Evolutionary conservation across 1,140 invertebrate species (phyloP), one percentile per base, ranked within the genome.

Genomic region (Ephestia elutella): DNA sequence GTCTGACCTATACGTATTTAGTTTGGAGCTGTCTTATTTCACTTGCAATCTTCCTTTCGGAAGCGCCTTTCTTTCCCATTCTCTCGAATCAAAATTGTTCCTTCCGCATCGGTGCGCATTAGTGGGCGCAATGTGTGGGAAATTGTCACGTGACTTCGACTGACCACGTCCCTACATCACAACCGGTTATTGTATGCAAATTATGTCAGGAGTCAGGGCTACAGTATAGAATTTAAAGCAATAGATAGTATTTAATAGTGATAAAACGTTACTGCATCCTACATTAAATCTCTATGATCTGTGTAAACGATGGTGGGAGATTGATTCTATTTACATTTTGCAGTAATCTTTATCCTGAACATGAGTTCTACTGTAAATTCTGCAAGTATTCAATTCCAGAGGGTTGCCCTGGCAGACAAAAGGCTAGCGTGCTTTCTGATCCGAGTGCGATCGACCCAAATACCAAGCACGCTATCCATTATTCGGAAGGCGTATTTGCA

Each of bases 161-260:
- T 63, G 56, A 62, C 64, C 70, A 78, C 76, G 76, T 79, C 62
- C 62, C 64, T 70, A 66, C 68, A 71, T 78, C 77, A 68, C 69
- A 79, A 71, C 78, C 76, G 79, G 78, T 79, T 79, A 84, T 80
- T 84, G 79, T 84, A 84, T 84, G 81, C 79, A 80, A 84, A 82
- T 73, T 38, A 57, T 59, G 71, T 44, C 69, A 64, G 76, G 73
- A 73, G 9, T 35, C 57, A 59, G 53, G 28, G 30, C 32, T 61
- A 61, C 48, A 17, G 30, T 35, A 59, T 54, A 53, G 30, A 38
- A 49, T 59, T 51, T 19, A n/a, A 10, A 7, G 5, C 48, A 11
- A n/a, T 25, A 25, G 7, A 25, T 3, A 25, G 21, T 25, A n/a
- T n/a, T 25, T 25, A 25, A 25, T 25, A 25, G 7, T 25, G n/a